Evolutionary conservation across 2,113 vertebrate species (phyloP).

Genomic region (Perca fluviatilis): DNA sequence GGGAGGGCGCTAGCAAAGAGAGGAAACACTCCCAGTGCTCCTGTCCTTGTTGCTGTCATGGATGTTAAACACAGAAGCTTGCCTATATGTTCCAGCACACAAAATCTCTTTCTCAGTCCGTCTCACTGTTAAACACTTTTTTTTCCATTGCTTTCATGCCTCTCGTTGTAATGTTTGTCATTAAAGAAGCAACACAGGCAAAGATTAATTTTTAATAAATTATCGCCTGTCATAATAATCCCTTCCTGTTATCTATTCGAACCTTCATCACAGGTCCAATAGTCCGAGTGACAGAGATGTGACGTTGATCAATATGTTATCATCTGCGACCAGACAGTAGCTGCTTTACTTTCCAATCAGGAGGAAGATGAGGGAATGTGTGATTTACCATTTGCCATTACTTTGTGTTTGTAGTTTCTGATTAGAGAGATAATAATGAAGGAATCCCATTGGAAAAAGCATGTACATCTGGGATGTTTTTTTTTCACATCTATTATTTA

Average conservation of each 20-base stretch:
- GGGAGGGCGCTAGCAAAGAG: constrained; percentile 50
- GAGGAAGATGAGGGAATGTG: constrained; percentile 28
- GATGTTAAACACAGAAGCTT: constrained; percentile 50
- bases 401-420: constrained; percentile 35
- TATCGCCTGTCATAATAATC: constrained; percentile 72
- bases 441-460: background rate
- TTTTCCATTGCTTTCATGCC: background rate
- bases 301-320: constrained; percentile 75
- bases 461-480: constrained; percentile 1
- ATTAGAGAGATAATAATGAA: constrained; percentile 23
- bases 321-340: constrained; percentile 62
- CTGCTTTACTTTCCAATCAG: constrained; percentile 46
- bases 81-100: constrained; percentile 22
- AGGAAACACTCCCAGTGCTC: constrained; percentile 54
- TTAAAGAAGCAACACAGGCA: constrained; percentile 50
- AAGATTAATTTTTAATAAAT: constrained; percentile 67
- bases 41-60: constrained; percentile 41
- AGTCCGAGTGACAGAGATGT: constrained; percentile 63
- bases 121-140: constrained; percentile 6
- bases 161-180: constrained; percentile 53
- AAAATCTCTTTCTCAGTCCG: background rate
- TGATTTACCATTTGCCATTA: constrained; percentile 38
- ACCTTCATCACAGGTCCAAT: constrained; percentile 65
- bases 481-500: background rate
- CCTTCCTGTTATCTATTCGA: constrained; percentile 69